Evolutionary conservation across 2,888 invertebrate species (phyloP).

Genomic region (Agriopis aurantiaria): DNA sequence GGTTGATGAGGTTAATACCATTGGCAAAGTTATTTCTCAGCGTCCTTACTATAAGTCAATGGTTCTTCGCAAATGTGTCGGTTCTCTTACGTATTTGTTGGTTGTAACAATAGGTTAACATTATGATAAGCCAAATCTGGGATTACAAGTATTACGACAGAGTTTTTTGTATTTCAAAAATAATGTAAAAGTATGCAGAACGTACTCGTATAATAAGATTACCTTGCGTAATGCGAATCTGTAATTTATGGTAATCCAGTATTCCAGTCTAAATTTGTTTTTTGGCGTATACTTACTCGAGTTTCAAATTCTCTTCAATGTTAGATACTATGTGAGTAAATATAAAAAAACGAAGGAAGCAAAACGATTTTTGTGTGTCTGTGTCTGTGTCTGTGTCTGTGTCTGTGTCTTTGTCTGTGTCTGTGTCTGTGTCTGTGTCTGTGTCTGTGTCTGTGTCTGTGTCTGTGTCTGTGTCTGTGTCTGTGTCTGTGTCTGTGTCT

Average conservation of each 20-base stretch:
- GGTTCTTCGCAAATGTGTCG: conserved; percentile 2
- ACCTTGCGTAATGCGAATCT: conserved; percentile 52
- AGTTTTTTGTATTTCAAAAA: conserved; percentile 56
- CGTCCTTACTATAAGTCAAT: too few relatives aligned
- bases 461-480: too few relatives aligned
- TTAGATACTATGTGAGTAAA: too few relatives aligned
- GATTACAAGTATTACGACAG: conserved; percentile 60
- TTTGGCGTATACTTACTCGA: neutral
- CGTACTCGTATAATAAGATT: conserved; percentile 43
- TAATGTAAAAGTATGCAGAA: conserved; percentile 49
- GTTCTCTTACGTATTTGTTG: conserved; percentile 19
- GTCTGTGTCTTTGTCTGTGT: too few relatives aligned
- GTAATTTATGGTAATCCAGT: conserved; percentile 41
- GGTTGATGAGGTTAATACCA: too few relatives aligned
- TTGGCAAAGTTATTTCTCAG: too few relatives aligned
- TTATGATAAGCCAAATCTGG: conserved; percentile 58
- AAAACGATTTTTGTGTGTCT: too few relatives aligned
- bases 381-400: too few relatives aligned
- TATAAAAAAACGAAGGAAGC: too few relatives aligned
- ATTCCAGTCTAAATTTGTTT: conserved; percentile 26
- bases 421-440: too few relatives aligned
- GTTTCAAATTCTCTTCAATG: neutral
- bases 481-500: too few relatives aligned
- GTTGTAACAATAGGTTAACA: conserved; percentile 47
- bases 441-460: too few relatives aligned